Base-by-base conservation (phyloP, 2,113 vertebrate species). In the Axis porcinus region DNA sequence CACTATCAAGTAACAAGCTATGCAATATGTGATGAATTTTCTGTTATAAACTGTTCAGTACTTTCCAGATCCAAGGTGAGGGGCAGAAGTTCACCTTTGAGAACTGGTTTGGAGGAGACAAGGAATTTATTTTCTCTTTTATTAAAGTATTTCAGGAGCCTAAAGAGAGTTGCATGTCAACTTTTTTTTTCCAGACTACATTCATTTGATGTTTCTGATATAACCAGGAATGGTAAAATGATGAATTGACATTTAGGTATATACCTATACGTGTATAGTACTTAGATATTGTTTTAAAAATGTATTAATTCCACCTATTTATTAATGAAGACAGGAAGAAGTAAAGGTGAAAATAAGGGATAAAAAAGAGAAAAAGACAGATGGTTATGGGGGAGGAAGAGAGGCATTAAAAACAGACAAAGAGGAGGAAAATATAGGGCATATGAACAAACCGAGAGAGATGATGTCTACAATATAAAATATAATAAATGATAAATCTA, bases 11-110 rank as follows among this genome's bases (percentile, higher is more conserved):
- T 86, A 89, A 60, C 40, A 86, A 91, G 90, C 88, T 57, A 70
- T 6, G 85, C 64, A 90, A 9, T 12, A 36, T 2, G 4, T 45
- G 30, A 67, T 58, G 2, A 17, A 21, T 57, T 94, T 91, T 84
- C 55, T 86, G 36, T 7, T 28, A 6, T 79, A 79, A 88, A 33
- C n/a, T 60, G 4, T 45, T 70, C 67, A 50, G 92, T 17, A 47
- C 55, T 97, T 97, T 54, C 90, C 93, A 60, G 16, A 19, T 10
- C n/a, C 25, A 50, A 70, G 43, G 52, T 40, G 7, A 17, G 58
- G 23, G 13, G 28, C 57, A 11, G 52, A 97, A 97, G 67, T 93
- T 97, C 74, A 86, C 50, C 28, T 94, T 76, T 52, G 88, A 78
- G 54, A 94, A 64, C 0, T 36, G 11, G 33, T 81, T 88, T 86